phyloP scores from a whole-genome alignment of 2,113 vertebrate genomes.

The Vulpes lagopus region DNA sequence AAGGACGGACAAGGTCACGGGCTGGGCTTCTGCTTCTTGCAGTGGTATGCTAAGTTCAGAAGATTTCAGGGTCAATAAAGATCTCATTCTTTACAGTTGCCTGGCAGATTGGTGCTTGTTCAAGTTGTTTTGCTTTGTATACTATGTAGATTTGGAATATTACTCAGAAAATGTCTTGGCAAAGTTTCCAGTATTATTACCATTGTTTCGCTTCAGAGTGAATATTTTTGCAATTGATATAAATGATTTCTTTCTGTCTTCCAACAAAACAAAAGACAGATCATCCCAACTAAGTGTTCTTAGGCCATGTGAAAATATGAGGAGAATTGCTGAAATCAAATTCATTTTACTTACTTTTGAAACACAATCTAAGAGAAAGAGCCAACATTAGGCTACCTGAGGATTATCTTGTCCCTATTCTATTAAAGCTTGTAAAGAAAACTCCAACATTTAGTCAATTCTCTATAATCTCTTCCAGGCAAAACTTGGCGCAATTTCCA shows the following conservation, averaged over 20 bases:
- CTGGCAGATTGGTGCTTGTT: background rate
- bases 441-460: background rate
- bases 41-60: background rate
- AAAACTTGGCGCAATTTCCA: background rate
- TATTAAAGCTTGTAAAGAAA: conserved; percentile 2
- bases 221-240: background rate
- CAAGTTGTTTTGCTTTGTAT: conserved; percentile 31
- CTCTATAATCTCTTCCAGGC: background rate
- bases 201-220: background rate
- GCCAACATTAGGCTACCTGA: background rate
- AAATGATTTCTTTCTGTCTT: background rate
- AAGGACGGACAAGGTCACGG: background rate
- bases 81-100: background rate
- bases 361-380: background rate
- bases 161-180: conserved; percentile 52
- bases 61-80: background rate
- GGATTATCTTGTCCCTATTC: background rate
- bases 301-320: background rate
- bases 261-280: conserved; percentile 2
- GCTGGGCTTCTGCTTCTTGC: background rate
- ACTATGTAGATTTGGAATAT: background rate
- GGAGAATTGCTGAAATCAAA: background rate
- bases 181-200: background rate
- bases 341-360: background rate
- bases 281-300: background rate